Conservation (phyloP, 2,888 invertebrate species). For the Megalurothrips usitatus region DNA sequence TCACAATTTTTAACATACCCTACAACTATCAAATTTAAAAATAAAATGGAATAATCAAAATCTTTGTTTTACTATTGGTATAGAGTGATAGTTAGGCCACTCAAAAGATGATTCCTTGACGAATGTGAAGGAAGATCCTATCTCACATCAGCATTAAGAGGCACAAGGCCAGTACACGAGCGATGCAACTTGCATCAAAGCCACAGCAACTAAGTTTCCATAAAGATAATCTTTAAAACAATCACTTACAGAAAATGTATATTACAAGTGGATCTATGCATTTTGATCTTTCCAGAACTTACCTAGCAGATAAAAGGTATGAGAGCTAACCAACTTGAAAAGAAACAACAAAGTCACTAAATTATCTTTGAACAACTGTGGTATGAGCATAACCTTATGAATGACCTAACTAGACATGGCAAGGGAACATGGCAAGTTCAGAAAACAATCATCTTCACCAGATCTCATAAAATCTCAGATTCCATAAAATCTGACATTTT, state of each 20-base stretch:
- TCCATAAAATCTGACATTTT: too few relatives aligned
- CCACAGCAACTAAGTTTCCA: not conserved
- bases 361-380: not conserved
- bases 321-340: not conserved
- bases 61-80: conserved; percentile 9
- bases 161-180: not conserved
- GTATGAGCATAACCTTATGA: not conserved
- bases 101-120: not conserved
- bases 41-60: conserved; percentile 18
- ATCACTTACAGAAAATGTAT: not conserved
- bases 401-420: not conserved
- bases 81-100: conserved; percentile 20
- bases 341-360: not conserved
- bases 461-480: too few relatives aligned
- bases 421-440: too few relatives aligned
- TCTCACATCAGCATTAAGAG: not conserved
- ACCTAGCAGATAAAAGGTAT: not conserved
- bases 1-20: conserved; percentile 8
- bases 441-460: too few relatives aligned
- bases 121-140: not conserved
- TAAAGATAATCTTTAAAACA: not conserved
- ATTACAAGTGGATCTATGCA: conserved; percentile 9
- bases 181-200: not conserved
- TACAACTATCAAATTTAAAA: not conserved
- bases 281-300: not conserved